Conservation (phyloP, 2,888 invertebrate genomes). For the Epinotia demarniana region DNA sequence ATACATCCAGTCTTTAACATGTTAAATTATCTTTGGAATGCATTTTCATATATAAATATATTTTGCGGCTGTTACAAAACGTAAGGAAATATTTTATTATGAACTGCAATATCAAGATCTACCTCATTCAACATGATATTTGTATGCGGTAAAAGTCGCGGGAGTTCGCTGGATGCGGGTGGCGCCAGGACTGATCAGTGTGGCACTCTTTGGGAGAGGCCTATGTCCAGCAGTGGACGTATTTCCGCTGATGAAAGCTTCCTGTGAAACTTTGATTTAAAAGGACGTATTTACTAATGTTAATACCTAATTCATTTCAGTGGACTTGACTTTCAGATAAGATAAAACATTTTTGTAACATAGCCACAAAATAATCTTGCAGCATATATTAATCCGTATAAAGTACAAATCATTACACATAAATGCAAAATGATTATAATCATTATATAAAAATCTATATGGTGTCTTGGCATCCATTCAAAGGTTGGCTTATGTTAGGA, state of each 20-base stretch:
- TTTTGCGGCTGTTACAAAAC: constrained; percentile 44
- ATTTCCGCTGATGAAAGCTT: too few species aligned
- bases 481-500: constrained; percentile 65
- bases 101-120: not conserved
- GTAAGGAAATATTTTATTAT: not conserved
- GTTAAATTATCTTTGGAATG: constrained; percentile 78
- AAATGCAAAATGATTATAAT: constrained; percentile 34
- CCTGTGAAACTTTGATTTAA: too few species aligned
- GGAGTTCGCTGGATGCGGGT: too few species aligned
- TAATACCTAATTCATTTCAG: not conserved
- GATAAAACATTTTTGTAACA: constrained; percentile 16
- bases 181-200: too few species aligned
- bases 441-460: constrained; percentile 36
- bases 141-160: too few species aligned
- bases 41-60: constrained; percentile 56
- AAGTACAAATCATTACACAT: constrained; percentile 17
- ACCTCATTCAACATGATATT: not conserved
- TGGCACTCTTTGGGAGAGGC: too few species aligned
- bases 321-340: not conserved
- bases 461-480: constrained; percentile 64
- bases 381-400: constrained; percentile 20
- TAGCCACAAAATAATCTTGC: constrained; percentile 1
- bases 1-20: constrained; percentile 60
- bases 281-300: too few species aligned
- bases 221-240: too few species aligned